Percentiles rank a stretch among this genome's conserved stretches.
phyloP scores from a whole-genome alignment of 1,140 invertebrate genomes.

The Phymorhynchus buccinoides region DNA sequence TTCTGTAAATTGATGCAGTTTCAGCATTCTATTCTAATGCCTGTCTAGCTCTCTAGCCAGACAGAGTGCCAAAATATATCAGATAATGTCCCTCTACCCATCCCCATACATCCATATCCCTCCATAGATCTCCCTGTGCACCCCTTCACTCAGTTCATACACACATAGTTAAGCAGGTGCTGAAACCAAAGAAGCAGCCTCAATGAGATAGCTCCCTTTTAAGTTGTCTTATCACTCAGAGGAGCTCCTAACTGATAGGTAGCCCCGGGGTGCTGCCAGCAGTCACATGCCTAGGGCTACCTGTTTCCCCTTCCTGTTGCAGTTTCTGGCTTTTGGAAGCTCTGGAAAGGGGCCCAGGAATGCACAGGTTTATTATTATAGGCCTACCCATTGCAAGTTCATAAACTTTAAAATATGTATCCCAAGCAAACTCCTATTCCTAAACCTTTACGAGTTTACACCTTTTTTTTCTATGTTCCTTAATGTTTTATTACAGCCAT shows the following conservation, averaged over 20 bases:
- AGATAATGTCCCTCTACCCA: too few species aligned
- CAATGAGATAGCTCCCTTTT: not conserved
- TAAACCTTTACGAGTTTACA: too few species aligned
- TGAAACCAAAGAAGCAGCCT: not conserved
- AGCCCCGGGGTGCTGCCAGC: not conserved
- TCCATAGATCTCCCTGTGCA: not conserved
- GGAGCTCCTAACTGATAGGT: not conserved
- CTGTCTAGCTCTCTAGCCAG: too few species aligned
- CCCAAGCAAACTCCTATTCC: too few species aligned
- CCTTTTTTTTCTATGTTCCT: too few species aligned
- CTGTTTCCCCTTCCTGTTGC: not conserved
- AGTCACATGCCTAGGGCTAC: not conserved
- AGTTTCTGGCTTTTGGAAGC: not conserved
- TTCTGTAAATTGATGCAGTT: too few species aligned
- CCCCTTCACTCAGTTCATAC: not conserved
- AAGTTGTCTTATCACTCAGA: not conserved
- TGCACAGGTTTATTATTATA: too few species aligned
- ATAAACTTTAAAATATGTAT: too few species aligned
- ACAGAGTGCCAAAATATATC: too few species aligned
- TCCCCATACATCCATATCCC: not conserved
- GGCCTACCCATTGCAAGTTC: too few species aligned
- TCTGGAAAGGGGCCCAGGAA: not conserved
- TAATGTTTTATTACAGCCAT: too few species aligned
- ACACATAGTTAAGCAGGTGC: not conserved
- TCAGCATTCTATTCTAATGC: too few species aligned